Evolutionary conservation across 2,888 invertebrate genomes (phyloP).

Genomic region (Embidobia sp.): DNA sequence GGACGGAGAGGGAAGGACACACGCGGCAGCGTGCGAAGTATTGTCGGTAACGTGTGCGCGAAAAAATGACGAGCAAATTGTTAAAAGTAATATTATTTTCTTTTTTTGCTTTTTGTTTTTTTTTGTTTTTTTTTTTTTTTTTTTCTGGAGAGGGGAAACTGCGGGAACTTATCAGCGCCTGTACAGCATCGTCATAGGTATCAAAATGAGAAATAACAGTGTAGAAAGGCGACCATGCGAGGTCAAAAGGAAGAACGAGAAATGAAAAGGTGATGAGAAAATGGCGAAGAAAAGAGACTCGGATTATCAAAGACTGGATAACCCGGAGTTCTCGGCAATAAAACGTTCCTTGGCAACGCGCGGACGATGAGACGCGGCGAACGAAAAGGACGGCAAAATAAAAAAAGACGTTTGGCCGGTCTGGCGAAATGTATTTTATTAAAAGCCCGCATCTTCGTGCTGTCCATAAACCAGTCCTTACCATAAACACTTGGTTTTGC

Average conservation of each 20-base stretch:
- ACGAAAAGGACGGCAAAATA: slow-evolving; percentile 5
- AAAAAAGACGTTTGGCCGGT: slow-evolving; percentile 4
- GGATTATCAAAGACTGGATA: slow-evolving; percentile 61
- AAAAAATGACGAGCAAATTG: slow-evolving; percentile 1
- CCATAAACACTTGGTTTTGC: too few relatives aligned
- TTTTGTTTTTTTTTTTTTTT: too few relatives aligned
- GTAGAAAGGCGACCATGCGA: slow-evolving; percentile 27
- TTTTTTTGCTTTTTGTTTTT: too few relatives aligned
- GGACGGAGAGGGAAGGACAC: too few relatives aligned
- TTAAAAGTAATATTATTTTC: neutral
- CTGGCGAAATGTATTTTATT: slow-evolving; percentile 13
- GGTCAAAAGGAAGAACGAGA: slow-evolving; percentile 47
- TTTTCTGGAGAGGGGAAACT: too few relatives aligned
- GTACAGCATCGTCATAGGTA: slow-evolving; percentile 26
- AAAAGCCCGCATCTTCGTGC: neutral
- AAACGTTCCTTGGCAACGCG: slow-evolving; percentile 57
- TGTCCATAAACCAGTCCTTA: neutral
- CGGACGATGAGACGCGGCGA: slow-evolving; percentile 17
- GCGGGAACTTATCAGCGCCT: slow-evolving; percentile 24
- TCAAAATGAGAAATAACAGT: slow-evolving; percentile 52
- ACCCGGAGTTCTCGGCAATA: slow-evolving; percentile 45
- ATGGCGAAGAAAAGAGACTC: slow-evolving; percentile 50
- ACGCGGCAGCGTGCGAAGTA: too few relatives aligned
- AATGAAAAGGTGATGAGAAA: slow-evolving; percentile 59
- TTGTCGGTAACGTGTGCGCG: too few relatives aligned